Evolutionary conservation across 2,888 invertebrate genomes (phyloP).

Genomic region (Pterostichus madidus): DNA sequence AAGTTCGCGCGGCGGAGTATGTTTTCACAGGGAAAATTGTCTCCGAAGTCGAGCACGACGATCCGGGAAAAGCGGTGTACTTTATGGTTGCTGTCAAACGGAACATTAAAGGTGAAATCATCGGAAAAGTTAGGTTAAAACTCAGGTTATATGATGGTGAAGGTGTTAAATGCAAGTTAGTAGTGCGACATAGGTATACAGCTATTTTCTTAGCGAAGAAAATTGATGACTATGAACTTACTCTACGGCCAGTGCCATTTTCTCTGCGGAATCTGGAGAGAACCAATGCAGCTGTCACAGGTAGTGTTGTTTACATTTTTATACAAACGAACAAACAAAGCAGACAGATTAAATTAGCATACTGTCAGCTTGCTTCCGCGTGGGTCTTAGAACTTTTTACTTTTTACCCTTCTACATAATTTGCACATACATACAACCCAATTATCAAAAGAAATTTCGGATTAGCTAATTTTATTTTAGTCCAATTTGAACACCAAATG

Average conservation of each 20-base stretch:
- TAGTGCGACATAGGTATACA: conserved; percentile 75
- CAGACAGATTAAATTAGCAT: neutral
- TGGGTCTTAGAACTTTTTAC: neutral
- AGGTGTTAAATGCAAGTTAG: conserved; percentile 75
- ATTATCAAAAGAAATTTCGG: too few species aligned
- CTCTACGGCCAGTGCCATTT: conserved; percentile 75
- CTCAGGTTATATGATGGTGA: conserved; percentile 74
- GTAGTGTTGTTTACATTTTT: conserved; percentile 70
- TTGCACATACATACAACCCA: neutral
- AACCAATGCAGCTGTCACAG: conserved; percentile 76
- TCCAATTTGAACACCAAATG: too few species aligned
- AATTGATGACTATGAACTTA: conserved; percentile 72
- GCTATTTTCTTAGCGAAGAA: conserved; percentile 75
- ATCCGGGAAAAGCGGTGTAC: conserved; percentile 70
- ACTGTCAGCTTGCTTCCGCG: neutral
- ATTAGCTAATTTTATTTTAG: too few species aligned
- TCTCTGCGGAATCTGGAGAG: conserved; percentile 76
- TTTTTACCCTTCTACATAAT: too few species aligned
- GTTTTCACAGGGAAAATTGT: conserved; percentile 76
- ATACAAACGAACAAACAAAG: conserved; percentile 3
- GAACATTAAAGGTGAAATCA: conserved; percentile 74
- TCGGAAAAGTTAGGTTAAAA: conserved; percentile 73
- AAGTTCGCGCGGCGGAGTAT: conserved; percentile 72
- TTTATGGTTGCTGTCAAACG: conserved; percentile 75
- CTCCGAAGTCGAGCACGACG: conserved; percentile 72